Conservation (phyloP, 2,113 vertebrate genomes). For the Psophia crepitans region DNA sequence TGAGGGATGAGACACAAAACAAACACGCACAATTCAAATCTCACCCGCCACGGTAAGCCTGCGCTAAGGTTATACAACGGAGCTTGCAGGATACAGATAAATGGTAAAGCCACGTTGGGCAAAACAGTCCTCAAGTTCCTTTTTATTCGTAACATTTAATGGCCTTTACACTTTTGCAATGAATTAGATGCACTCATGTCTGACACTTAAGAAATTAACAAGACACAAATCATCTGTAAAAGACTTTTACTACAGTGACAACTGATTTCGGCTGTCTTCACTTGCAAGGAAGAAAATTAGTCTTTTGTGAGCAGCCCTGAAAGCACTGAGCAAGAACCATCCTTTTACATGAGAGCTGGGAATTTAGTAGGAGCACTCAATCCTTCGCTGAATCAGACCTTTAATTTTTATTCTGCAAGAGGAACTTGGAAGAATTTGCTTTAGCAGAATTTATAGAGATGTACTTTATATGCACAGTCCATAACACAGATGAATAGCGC, state of each 20-base stretch:
- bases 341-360: conserved; percentile 12
- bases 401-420: conserved; percentile 33
- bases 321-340: conserved; percentile 13
- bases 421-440: neutral
- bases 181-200: neutral
- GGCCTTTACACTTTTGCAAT: neutral
- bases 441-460: conserved; percentile 7
- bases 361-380: conserved; percentile 2
- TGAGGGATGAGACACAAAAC: neutral
- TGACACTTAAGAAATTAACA: conserved; percentile 30
- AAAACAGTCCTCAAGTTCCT: neutral
- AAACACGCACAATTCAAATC: neutral
- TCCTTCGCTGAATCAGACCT: neutral
- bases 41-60: neutral
- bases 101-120: neutral
- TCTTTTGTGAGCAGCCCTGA: conserved; percentile 39
- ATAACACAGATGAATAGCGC: conserved; percentile 47
- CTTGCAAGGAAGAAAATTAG: conserved; percentile 4
- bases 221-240: conserved; percentile 32
- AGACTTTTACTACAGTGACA: conserved; percentile 30
- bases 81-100: neutral
- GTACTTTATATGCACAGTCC: conserved; percentile 40
- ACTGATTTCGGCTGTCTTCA: conserved; percentile 6
- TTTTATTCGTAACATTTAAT: neutral
- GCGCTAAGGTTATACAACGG: neutral